phyloP scores from a whole-genome alignment of 2,797 vertebrate species.

The Sebastes taczanowskii region DNA sequence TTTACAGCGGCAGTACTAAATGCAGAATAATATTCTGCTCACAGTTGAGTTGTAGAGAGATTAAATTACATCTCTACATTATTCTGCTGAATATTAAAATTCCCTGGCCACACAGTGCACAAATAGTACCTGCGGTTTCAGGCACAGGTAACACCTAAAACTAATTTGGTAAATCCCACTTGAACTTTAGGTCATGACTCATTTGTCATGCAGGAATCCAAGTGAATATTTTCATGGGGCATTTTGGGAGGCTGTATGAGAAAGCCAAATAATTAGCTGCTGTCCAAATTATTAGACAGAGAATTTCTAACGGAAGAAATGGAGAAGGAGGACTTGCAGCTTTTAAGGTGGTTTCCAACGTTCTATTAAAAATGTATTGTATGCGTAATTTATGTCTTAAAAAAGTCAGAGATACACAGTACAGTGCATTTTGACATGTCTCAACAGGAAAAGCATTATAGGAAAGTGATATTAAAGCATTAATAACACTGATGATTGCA shows the following conservation, averaged over 20 bases:
- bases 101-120: background rate
- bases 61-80: background rate
- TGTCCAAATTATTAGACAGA: background rate
- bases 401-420: background rate
- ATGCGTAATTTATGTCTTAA: background rate
- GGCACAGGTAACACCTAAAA: background rate
- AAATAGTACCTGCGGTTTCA: background rate
- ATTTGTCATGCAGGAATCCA: conserved; percentile 7
- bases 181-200: conserved; percentile 18
- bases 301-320: background rate
- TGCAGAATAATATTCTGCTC: background rate
- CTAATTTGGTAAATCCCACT: conserved; percentile 14
- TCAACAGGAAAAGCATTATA: background rate
- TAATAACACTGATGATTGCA: background rate
- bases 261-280: background rate
- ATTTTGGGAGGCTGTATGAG: conserved; percentile 6
- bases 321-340: background rate
- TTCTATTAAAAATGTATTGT: background rate
- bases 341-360: background rate
- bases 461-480: background rate
- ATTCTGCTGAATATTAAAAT: conserved; percentile 8
- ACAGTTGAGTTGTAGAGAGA: background rate
- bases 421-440: background rate
- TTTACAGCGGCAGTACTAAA: background rate
- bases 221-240: background rate